A percentile compares a stretch with the other conserved stretches of the same genome.
Conservation (phyloP, 1,140 invertebrate species). For the Ostrea denselamellosa region DNA sequence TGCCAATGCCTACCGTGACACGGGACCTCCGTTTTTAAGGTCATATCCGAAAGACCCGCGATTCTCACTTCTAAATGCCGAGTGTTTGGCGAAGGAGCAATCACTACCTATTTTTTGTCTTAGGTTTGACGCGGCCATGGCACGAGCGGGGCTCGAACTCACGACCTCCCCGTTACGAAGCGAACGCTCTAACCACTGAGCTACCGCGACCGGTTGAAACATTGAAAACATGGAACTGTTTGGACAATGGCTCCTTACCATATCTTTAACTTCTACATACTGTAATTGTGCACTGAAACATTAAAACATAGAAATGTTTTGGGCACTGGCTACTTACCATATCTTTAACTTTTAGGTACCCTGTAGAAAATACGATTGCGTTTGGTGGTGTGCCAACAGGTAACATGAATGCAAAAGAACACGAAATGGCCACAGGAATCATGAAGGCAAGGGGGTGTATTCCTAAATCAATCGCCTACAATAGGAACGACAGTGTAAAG, state of each 20-base stretch:
- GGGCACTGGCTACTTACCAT: slow-evolving; percentile 72
- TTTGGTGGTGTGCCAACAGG: slow-evolving; percentile 95
- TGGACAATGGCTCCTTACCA: background rate
- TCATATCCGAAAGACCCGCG: too few species aligned
- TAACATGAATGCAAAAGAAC: slow-evolving; percentile 87
- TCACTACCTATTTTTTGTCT: too few species aligned
- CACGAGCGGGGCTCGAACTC: background rate
- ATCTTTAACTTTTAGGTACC: slow-evolving; percentile 77
- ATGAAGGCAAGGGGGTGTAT: slow-evolving; percentile 92
- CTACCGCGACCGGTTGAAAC: too few species aligned
- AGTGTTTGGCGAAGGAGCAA: too few species aligned
- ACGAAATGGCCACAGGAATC: slow-evolving; percentile 89
- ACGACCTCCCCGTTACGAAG: background rate
- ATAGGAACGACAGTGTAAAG: background rate
- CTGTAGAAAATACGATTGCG: slow-evolving; percentile 89
- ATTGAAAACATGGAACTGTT: background rate
- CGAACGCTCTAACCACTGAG: too few species aligned
- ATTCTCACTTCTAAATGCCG: too few species aligned
- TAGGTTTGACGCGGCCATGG: too few species aligned
- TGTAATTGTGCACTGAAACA: background rate
- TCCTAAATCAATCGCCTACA: slow-evolving; percentile 64
- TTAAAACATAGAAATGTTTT: too few species aligned
- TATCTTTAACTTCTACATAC: background rate
- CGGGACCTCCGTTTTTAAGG: too few species aligned
- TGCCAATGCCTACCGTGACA: too few species aligned